phyloP scores from a whole-genome alignment of 2,888 invertebrate species.

The Spisula subtruncata region DNA sequence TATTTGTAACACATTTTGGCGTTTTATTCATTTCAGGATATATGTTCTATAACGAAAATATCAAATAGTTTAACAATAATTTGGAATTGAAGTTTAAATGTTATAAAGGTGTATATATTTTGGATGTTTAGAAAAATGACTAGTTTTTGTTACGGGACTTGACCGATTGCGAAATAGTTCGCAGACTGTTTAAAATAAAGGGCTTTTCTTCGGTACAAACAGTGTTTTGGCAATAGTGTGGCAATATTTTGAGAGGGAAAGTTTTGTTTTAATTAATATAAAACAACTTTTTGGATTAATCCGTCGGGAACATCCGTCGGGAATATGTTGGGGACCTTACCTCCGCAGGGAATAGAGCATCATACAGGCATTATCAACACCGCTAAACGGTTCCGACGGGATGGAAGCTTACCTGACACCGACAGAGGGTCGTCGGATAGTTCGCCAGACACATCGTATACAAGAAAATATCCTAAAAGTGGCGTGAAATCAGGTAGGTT shows the following conservation, averaged over 20 bases:
- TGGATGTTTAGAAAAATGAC: background rate
- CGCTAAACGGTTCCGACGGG: constrained; percentile 75
- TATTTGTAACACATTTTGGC: background rate
- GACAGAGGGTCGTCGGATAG: constrained; percentile 71
- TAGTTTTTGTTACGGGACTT: no score
- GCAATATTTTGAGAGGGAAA: background rate
- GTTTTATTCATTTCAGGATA: background rate
- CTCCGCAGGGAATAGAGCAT: constrained; percentile 55
- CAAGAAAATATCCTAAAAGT: constrained; percentile 65
- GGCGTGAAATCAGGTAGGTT: constrained; percentile 69
- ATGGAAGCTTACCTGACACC: constrained; percentile 71
- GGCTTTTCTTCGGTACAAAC: no score
- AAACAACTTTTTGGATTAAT: background rate
- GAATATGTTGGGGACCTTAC: constrained; percentile 64
- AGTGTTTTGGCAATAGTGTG: no score
- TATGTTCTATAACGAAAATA: background rate
- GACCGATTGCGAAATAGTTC: no score
- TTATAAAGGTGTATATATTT: background rate
- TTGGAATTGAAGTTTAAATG: background rate
- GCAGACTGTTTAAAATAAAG: no score
- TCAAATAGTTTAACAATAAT: background rate
- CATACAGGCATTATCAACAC: constrained; percentile 65
- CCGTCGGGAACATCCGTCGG: constrained; percentile 34
- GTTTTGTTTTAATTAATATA: background rate
- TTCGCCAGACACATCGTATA: constrained; percentile 55